Evolutionary conservation across 2,888 invertebrate genomes (phyloP).

Genomic region (Bellardia pandia): DNA sequence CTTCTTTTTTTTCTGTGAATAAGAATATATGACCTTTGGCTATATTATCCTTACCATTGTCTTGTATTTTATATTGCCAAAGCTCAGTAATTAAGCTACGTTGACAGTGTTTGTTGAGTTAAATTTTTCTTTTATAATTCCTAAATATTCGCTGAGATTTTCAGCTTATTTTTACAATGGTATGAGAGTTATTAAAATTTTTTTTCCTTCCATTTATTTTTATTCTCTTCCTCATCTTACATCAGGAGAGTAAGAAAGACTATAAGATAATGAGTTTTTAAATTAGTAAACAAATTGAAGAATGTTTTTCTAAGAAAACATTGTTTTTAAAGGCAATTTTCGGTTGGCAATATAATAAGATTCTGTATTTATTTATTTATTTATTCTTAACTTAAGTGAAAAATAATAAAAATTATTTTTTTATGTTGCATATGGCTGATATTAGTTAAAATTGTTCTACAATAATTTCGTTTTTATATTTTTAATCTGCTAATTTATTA

Average conservation of each 20-base stretch:
- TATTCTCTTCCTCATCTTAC: background rate
- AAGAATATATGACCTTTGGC: conserved; percentile 32
- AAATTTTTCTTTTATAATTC: conserved; percentile 1
- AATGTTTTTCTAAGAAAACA: background rate
- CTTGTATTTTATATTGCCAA: conserved; percentile 14
- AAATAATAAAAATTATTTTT: no score
- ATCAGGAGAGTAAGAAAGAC: background rate
- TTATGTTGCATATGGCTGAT: background rate
- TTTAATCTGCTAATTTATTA: conserved; percentile 49
- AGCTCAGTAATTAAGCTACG: conserved; percentile 47
- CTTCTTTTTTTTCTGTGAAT: background rate
- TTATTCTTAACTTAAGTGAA: no score
- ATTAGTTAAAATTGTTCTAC: background rate
- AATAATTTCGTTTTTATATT: background rate
- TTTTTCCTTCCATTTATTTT: conserved; percentile 5
- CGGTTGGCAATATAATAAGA: no score
- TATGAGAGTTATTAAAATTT: conserved; percentile 8
- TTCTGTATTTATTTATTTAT: no score
- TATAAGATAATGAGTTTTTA: conserved; percentile 50
- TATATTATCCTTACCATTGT: conserved; percentile 35
- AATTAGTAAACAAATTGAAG: conserved; percentile 34
- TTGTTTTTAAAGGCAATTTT: no score
- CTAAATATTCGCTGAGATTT: conserved; percentile 25
- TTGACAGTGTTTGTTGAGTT: conserved; percentile 35
- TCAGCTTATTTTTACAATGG: background rate